Conservation (phyloP, 2,113 vertebrate genomes). For the Xenotilapia flavipinnis region DNA sequence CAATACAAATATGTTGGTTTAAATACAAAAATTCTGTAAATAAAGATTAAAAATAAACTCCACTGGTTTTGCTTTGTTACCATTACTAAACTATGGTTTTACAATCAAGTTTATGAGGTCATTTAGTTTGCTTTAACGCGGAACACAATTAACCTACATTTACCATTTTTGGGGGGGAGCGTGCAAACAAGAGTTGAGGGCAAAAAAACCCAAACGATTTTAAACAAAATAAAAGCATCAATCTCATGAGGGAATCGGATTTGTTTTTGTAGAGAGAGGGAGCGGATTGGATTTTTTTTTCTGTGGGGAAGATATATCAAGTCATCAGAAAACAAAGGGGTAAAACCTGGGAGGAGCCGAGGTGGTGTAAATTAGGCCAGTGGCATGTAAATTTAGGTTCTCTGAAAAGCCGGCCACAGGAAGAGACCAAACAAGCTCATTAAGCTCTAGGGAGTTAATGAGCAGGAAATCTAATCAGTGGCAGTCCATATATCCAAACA, state of each 20-base stretch:
- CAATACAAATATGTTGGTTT: slow-evolving; percentile 84
- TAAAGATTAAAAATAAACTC: slow-evolving; percentile 83
- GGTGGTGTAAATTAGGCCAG: background rate
- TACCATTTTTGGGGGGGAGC: slow-evolving; percentile 11
- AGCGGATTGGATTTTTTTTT: background rate
- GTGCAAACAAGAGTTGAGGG: slow-evolving; percentile 37
- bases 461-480: slow-evolving; percentile 28
- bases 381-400: background rate
- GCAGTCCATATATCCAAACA: background rate
- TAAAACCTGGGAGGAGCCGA: background rate
- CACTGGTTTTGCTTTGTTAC: slow-evolving; percentile 72
- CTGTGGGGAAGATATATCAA: background rate
- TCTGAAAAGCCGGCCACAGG: slow-evolving; percentile 10
- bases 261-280: background rate
- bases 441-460: slow-evolving; percentile 15
- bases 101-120: slow-evolving; percentile 81
- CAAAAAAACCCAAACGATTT: background rate
- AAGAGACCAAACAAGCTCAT: slow-evolving; percentile 23
- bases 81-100: slow-evolving; percentile 76
- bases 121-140: slow-evolving; percentile 70
- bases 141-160: slow-evolving; percentile 65
- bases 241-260: background rate
- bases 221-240: slow-evolving; percentile 16
- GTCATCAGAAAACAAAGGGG: background rate
- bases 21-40: slow-evolving; percentile 83